Evolutionary conservation across 2,888 invertebrate genomes (phyloP).

Genomic region (Orthonychiurus folsomi): DNA sequence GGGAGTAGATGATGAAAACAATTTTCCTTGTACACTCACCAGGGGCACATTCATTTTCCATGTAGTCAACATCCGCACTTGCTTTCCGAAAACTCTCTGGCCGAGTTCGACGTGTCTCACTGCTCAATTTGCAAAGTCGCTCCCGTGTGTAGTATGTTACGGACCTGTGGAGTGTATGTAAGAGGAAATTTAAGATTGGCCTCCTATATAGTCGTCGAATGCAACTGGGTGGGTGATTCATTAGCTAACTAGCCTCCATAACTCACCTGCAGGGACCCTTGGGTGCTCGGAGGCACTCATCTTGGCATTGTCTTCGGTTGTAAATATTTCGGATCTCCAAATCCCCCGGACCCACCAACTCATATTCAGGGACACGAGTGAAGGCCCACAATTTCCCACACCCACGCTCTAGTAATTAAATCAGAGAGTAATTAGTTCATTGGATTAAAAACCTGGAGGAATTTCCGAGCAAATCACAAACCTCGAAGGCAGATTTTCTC

Average conservation of each 20-base stretch:
- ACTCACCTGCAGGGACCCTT: constrained; percentile 46
- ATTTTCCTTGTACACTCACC: constrained; percentile 42
- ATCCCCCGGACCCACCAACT: constrained; percentile 46
- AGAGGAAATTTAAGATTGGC: constrained; percentile 8
- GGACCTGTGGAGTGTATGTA: constrained; percentile 42
- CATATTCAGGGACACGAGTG: constrained; percentile 48
- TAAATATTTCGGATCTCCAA: constrained; percentile 46
- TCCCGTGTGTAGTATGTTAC: constrained; percentile 48
- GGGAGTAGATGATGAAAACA: neutral
- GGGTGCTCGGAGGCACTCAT: constrained; percentile 47
- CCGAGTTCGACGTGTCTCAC: constrained; percentile 48
- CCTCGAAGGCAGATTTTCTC: constrained; percentile 47
- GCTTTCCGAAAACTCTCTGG: constrained; percentile 46
- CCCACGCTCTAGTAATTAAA: constrained; percentile 40
- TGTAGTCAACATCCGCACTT: constrained; percentile 47
- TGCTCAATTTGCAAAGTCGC: constrained; percentile 46
- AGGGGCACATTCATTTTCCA: constrained; percentile 51
- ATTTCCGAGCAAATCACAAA: constrained; percentile 22
- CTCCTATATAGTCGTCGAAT: neutral
- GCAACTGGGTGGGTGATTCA: neutral
- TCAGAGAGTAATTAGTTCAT: neutral
- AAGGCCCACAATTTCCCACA: constrained; percentile 48
- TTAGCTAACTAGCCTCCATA: no score
- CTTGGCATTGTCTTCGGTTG: constrained; percentile 47
- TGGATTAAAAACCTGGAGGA: neutral